Evolutionary conservation across 1,140 invertebrate species (phyloP), one percentile per base, ranked within the genome.

Genomic region (Halesus radiatus): DNA sequence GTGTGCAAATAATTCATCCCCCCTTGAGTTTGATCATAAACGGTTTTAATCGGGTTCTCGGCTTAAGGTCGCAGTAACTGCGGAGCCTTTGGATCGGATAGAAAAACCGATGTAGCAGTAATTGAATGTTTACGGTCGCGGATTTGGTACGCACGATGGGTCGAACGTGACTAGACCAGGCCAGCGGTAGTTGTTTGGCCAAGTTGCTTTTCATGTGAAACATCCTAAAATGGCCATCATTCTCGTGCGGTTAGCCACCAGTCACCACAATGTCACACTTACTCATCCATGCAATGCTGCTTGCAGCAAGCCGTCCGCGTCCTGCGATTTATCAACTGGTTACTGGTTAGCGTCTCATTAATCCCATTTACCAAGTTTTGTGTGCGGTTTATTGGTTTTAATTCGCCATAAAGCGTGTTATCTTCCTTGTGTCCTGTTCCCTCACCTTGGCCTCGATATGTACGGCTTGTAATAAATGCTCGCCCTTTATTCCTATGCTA

Each of bases 201-300:
- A 58, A 58, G 53, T 50, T 37, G 53, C 54, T 75, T 75, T 60
- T 75, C 72, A 58, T 37, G 72, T 75, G 53, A 58, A 58, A 75
- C 20, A 20, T 75, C 72, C 72, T 58, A 56, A 58, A 75, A 75
- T 56, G 72, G 72, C 72, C 23, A 58, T 73, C 70, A 54, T 73
- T 73, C 70, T 53, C 52, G 70, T 53, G 70, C 70, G 50, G 45
- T 53, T 53, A 53, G 70, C 70, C 22, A 54, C 70, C 45, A 26
- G 70, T 50, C 20, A 53, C 68, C 45, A 16, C 13, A 52, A 23
- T 54, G 22, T 53, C 20, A 15, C 32, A 68, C 64, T 68, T 50
- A 68, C 64, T 68, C 64, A 50, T 68, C 64, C 18, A 18, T 50
- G n/a, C 64, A 29, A n/a, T 6, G 26, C 22, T 23, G 58, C 58